phyloP scores from a whole-genome alignment of 2,797 vertebrate species.

The Amblyopsis hoosieri region DNA sequence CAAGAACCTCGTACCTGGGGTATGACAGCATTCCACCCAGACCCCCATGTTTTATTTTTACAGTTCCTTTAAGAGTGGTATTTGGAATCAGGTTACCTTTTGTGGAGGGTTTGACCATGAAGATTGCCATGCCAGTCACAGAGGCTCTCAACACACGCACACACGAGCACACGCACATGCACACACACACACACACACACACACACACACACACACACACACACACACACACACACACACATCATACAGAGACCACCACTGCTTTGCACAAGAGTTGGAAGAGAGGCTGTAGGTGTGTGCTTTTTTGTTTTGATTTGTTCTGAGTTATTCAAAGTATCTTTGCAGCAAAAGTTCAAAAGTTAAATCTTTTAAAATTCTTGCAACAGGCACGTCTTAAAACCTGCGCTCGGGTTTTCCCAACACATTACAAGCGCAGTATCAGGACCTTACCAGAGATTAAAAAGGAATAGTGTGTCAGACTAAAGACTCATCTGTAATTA shows the following conservation, averaged over 20 bases:
- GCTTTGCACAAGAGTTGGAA: constrained; percentile 45
- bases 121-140: constrained; percentile 61
- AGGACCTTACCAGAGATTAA: constrained; percentile 58
- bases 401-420: constrained; percentile 69
- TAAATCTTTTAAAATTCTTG: constrained; percentile 40
- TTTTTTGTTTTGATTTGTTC: constrained; percentile 53
- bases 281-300: constrained; percentile 49
- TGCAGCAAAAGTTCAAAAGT: constrained; percentile 59
- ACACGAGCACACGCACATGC: neutral
- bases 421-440: constrained; percentile 59
- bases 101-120: constrained; percentile 76
- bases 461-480: constrained; percentile 48
- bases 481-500: constrained; percentile 71
- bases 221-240: constrained; percentile 13
- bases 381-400: constrained; percentile 42
- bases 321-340: constrained; percentile 36
- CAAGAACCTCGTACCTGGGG: constrained; percentile 69
- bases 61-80: constrained; percentile 80
- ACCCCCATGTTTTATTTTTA: constrained; percentile 84
- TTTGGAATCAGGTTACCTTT: constrained; percentile 80
- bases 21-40: constrained; percentile 63
- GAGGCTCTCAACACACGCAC: constrained; percentile 28
- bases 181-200: neutral
- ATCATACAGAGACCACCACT: constrained; percentile 19
- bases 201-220: neutral